Conservation (phyloP, 2,888 invertebrate species). For the Bibio marci region DNA sequence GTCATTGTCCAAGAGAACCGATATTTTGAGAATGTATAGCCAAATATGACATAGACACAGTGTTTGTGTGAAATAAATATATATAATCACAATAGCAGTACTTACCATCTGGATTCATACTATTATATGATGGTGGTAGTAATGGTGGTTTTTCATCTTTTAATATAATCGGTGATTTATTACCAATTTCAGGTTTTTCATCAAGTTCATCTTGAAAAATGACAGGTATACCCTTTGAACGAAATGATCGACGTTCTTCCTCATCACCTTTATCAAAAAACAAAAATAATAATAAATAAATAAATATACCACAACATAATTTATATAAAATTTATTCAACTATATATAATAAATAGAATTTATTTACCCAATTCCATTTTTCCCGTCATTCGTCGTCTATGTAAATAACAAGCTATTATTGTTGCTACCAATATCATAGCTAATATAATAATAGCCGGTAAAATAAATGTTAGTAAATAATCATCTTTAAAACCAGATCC, state of each 20-base stretch:
- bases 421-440: slow-evolving; percentile 76
- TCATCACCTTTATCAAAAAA: slow-evolving; percentile 38
- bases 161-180: slow-evolving; percentile 84
- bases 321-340: neutral
- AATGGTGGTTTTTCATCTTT: slow-evolving; percentile 90
- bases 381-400: slow-evolving; percentile 66
- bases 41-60: slow-evolving; percentile 3
- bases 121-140: slow-evolving; percentile 48
- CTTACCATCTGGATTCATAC: slow-evolving; percentile 26
- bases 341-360: neutral
- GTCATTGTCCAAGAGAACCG: no score
- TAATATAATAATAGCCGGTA: slow-evolving; percentile 77
- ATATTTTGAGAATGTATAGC: neutral
- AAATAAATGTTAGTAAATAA: slow-evolving; percentile 65
- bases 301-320: neutral
- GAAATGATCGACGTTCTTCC: slow-evolving; percentile 67
- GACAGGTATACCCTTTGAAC: slow-evolving; percentile 78
- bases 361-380: slow-evolving; percentile 54
- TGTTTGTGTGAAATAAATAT: neutral
- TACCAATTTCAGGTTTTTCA: slow-evolving; percentile 75
- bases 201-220: slow-evolving; percentile 95
- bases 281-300: neutral
- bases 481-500: slow-evolving; percentile 37
- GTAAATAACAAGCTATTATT: slow-evolving; percentile 74
- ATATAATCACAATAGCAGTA: slow-evolving; percentile 3